Conservation (phyloP, 35 echinoderm and acorn worm species). For the Heliocidaris erythrogramma region DNA sequence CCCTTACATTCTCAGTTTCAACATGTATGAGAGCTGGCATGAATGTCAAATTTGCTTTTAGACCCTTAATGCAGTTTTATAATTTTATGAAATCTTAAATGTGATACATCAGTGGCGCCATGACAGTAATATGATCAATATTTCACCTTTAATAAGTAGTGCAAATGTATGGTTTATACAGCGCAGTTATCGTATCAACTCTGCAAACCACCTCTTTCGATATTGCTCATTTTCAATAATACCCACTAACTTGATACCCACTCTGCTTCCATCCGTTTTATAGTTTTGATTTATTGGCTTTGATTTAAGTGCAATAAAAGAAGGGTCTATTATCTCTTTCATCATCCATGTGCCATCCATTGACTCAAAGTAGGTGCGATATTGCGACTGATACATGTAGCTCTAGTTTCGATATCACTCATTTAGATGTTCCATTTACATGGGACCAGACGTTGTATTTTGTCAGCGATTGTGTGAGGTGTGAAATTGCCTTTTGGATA, state of each 20-base stretch:
- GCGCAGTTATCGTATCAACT: too few relatives aligned
- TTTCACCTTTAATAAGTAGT: too few relatives aligned
- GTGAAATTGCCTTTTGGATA: not conserved
- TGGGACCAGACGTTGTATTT: not conserved
- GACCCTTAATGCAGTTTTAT: too few relatives aligned
- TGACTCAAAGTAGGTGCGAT: not conserved
- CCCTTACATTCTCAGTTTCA: too few relatives aligned
- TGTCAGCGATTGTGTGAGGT: not conserved
- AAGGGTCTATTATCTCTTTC: not conserved
- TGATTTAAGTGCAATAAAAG: not conserved
- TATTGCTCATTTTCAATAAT: too few relatives aligned
- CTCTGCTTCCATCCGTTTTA: not conserved
- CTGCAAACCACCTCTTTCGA: too few relatives aligned
- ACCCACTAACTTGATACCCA: not conserved
- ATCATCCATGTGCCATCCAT: not conserved
- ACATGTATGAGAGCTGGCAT: too few relatives aligned
- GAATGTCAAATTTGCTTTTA: too few relatives aligned
- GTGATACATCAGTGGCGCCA: too few relatives aligned
- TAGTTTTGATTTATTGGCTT: not conserved
- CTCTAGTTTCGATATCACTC: not conserved
- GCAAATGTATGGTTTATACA: too few relatives aligned
- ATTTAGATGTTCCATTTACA: not conserved
- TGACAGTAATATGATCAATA: too few relatives aligned
- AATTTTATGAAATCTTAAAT: too few relatives aligned
- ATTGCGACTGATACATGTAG: not conserved